Conservation (phyloP, 2,888 invertebrate species). For the Andrena fulva region DNA sequence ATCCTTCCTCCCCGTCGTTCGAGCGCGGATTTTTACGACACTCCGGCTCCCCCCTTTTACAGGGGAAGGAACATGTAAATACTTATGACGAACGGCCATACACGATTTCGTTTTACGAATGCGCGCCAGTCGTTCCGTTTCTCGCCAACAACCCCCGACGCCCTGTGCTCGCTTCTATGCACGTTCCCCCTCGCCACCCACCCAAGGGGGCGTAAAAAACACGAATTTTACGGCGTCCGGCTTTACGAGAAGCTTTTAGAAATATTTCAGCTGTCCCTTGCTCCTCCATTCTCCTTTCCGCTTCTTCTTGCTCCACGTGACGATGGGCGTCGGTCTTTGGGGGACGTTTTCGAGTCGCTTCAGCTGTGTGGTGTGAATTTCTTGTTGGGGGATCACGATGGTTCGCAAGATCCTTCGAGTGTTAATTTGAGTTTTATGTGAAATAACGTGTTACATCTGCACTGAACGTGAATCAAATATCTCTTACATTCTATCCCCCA, state of each 20-base stretch:
- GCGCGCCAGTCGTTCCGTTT: conserved; percentile 43
- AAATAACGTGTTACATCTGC: no score
- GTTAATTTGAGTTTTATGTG: no score
- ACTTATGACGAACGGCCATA: conserved; percentile 61
- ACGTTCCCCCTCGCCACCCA: background rate
- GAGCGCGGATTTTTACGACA: conserved; percentile 64
- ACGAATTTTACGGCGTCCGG: conserved; percentile 67
- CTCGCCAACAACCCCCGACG: conserved; percentile 35
- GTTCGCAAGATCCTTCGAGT: no score
- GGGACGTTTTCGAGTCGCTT: no score
- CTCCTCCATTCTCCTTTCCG: background rate
- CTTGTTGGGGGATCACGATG: no score
- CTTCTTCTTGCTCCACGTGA: no score
- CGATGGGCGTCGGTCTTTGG: no score
- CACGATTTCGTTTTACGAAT: conserved; percentile 71
- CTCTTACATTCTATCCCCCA: no score
- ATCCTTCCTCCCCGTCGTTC: conserved; percentile 53
- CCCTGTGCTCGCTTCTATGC: background rate
- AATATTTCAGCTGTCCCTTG: conserved; percentile 59
- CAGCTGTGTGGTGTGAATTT: no score
- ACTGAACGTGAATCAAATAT: no score
- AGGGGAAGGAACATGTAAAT: conserved; percentile 66
- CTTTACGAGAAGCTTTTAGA: conserved; percentile 66
- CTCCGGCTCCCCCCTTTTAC: conserved; percentile 14
- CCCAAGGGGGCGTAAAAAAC: conserved; percentile 34